These are phyloP conservation scores for Larimichthys polyactis DNA, from an alignment of 2,113 vertebrate species.

Conservation along the genomic window DNA sequence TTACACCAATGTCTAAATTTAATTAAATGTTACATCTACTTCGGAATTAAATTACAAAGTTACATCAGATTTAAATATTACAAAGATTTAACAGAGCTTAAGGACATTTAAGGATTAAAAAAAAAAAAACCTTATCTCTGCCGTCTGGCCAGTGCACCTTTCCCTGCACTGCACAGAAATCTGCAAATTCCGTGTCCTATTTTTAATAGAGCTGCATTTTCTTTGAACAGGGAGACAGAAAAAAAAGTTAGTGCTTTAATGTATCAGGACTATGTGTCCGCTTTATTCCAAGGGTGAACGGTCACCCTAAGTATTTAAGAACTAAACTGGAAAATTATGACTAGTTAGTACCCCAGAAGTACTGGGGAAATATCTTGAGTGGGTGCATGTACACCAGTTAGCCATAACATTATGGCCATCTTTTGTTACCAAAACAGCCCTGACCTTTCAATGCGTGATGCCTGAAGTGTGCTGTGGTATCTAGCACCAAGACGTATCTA, in stretches of 20 bases:
- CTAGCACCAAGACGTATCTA: no score
- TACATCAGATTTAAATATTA: conserved; percentile 24
- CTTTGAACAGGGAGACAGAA: neutral
- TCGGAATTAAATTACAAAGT: conserved; percentile 17
- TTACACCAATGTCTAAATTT: conserved; percentile 12
- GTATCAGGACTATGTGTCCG: neutral
- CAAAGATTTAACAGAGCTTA: conserved; percentile 12
- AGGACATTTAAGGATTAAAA: conserved; percentile 14
- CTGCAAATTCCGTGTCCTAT: neutral
- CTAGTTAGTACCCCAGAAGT: neutral
- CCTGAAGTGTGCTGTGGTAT: no score
- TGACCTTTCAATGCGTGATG: no score
- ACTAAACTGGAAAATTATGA: neutral
- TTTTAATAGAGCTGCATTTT: conserved; percentile 8
- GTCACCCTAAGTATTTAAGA: neutral
- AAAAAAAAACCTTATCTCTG: conserved; percentile 26
- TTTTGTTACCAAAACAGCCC: no score
- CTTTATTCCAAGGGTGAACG: neutral
- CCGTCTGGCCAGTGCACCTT: neutral
- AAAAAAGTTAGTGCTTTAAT: neutral
- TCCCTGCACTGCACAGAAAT: conserved; percentile 4
- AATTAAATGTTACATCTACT: conserved; percentile 31
- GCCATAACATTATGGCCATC: no score
- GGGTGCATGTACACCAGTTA: neutral
- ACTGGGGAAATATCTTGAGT: neutral